A percentile compares a stretch with the other conserved stretches of the same genome.
Evolutionary conservation across 2,113 vertebrate species (phyloP).

Genomic region (Upupa epops): DNA sequence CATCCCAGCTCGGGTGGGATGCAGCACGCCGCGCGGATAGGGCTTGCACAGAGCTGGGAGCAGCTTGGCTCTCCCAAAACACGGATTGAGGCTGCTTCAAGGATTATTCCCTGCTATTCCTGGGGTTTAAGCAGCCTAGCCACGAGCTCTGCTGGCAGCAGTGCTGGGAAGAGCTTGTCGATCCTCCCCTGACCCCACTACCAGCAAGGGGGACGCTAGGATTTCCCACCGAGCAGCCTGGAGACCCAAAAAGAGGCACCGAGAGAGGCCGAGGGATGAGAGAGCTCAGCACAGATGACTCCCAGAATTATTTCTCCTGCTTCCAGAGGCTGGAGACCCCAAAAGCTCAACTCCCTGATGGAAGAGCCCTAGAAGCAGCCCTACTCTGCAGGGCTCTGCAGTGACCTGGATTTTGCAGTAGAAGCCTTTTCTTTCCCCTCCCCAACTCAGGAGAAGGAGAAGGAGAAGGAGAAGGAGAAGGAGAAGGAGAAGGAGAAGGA

Average conservation of each 20-base stretch:
- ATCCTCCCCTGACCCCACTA: not conserved
- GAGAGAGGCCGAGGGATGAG: not conserved
- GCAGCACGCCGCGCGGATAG: not conserved
- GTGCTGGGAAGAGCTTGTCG: not conserved
- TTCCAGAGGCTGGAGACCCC: not conserved
- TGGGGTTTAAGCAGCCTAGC: not conserved
- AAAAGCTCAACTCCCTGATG: not conserved
- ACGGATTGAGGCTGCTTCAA: not conserved
- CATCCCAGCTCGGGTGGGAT: not conserved
- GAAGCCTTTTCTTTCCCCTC: not conserved
- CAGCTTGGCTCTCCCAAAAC: not conserved
- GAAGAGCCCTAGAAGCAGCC: not conserved
- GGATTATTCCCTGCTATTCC: not conserved
- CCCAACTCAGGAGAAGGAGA: no score
- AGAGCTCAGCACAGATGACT: not conserved
- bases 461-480: no score
- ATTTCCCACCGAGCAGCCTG: not conserved
- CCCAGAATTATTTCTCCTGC: not conserved
- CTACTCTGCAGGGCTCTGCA: not conserved
- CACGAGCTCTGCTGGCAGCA: not conserved
- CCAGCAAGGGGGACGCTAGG: accelerated
- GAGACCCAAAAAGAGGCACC: accelerated
- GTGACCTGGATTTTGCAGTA: no score
- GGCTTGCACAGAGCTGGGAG: not conserved
- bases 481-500: no score